A percentile compares a stretch with the other conserved stretches of the same genome.
These are phyloP conservation scores for Catharus minimus DNA, from an alignment of 2,113 vertebrate genomes.

Conservation along the genomic window DNA sequence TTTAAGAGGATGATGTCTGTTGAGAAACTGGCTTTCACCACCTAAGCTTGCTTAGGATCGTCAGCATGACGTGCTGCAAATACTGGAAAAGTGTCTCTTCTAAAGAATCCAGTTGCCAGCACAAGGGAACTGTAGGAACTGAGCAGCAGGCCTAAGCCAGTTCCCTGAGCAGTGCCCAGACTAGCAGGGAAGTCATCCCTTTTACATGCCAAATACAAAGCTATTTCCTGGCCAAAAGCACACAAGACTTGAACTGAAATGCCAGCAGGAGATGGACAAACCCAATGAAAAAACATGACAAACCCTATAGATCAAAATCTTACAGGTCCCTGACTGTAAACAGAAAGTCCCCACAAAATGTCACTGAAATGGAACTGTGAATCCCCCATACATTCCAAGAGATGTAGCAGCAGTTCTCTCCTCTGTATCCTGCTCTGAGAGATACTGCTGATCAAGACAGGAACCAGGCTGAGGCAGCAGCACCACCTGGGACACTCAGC, in stretches of 20 bases:
- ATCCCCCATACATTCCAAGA: not conserved
- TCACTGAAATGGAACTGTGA: not conserved
- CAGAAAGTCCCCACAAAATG: not conserved
- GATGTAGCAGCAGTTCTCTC: not conserved
- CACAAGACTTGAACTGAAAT: not conserved
- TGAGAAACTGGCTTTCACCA: not conserved
- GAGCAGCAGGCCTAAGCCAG: not conserved
- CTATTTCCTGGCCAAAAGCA: not conserved
- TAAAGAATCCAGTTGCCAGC: not conserved
- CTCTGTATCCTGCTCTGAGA: not conserved
- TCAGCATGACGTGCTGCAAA: not conserved
- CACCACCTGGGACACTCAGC: not conserved
- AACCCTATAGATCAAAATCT: not conserved
- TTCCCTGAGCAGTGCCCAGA: not conserved
- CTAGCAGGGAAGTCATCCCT: not conserved
- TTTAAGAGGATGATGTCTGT: not conserved
- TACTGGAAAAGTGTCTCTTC: not conserved
- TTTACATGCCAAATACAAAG: not conserved
- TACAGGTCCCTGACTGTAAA: not conserved
- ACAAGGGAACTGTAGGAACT: not conserved
- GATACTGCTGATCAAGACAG: not conserved
- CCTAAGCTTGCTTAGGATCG: not conserved
- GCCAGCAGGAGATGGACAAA: not conserved
- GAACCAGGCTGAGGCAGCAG: not conserved
- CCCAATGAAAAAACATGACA: not conserved